Conservation (phyloP, 2,113 vertebrate genomes). For the Enhydra lutris region DNA sequence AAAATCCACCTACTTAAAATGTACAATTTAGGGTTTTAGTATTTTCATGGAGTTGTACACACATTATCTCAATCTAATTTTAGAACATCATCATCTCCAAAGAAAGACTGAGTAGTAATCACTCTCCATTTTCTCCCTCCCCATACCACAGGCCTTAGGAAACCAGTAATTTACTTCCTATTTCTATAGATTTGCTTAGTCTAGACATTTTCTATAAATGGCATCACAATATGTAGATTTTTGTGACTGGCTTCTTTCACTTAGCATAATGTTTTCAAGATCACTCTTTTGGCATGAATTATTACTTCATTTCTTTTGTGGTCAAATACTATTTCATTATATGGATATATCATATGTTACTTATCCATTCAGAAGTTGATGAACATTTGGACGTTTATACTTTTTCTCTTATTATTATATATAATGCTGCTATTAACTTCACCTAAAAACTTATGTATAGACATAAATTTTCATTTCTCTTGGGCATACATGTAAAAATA, state of each 20-base stretch:
- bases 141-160: neutral
- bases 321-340: neutral
- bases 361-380: neutral
- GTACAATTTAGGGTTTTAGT: neutral
- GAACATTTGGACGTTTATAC: neutral
- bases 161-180: neutral
- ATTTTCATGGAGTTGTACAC: neutral
- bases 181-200: neutral
- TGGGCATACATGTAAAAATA: neutral
- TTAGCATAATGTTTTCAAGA: neutral
- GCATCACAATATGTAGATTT: neutral
- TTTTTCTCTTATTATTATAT: neutral
- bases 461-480: neutral
- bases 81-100: neutral
- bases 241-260: neutral
- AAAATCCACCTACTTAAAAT: neutral
- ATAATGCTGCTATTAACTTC: neutral
- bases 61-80: neutral
- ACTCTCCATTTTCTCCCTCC: neutral
- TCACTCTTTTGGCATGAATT: neutral
- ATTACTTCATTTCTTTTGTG: neutral
- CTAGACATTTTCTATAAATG: neutral
- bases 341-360: neutral
- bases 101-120: neutral
- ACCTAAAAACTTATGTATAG: neutral